These are phyloP conservation scores for Erythrocercus mccallii DNA, from an alignment of 2,113 vertebrate genomes.

Conservation along the genomic window DNA sequence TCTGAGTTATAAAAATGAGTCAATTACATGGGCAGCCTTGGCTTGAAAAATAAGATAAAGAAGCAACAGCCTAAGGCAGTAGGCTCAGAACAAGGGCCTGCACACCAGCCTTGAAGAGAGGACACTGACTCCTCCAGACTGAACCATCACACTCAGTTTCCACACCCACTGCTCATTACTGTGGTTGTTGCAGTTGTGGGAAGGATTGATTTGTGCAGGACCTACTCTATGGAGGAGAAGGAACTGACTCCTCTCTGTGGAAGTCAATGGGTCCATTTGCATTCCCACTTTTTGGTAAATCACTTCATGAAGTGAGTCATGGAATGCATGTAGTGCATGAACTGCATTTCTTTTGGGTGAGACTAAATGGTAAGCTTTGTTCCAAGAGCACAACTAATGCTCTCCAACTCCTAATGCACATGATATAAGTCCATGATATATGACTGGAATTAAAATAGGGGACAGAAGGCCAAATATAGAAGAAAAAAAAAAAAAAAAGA, in stretches of 20 bases:
- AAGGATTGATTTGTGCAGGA: not conserved
- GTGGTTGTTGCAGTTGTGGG: not conserved
- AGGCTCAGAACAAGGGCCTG: not conserved
- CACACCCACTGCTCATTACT: not conserved
- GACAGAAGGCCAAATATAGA: not conserved
- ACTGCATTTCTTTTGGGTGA: not conserved
- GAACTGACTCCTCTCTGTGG: not conserved
- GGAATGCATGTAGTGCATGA: not conserved
- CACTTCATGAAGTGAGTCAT: not conserved
- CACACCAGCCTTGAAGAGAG: not conserved
- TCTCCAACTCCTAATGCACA: not conserved
- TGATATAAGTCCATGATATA: not conserved
- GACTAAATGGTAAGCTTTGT: not conserved
- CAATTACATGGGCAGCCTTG: not conserved
- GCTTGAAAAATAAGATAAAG: not conserved
- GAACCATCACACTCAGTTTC: not conserved
- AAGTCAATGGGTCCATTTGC: not conserved
- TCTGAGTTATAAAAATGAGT: not conserved
- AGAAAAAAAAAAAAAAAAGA: not conserved
- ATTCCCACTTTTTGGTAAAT: not conserved
- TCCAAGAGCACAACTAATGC: not conserved
- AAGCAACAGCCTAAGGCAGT: not conserved
- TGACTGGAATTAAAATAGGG: not conserved
- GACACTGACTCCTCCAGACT: not conserved
- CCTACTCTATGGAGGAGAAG: not conserved